phyloP scores from a whole-genome alignment of 1,140 invertebrate genomes.

The Amphibalanus amphitrite region DNA sequence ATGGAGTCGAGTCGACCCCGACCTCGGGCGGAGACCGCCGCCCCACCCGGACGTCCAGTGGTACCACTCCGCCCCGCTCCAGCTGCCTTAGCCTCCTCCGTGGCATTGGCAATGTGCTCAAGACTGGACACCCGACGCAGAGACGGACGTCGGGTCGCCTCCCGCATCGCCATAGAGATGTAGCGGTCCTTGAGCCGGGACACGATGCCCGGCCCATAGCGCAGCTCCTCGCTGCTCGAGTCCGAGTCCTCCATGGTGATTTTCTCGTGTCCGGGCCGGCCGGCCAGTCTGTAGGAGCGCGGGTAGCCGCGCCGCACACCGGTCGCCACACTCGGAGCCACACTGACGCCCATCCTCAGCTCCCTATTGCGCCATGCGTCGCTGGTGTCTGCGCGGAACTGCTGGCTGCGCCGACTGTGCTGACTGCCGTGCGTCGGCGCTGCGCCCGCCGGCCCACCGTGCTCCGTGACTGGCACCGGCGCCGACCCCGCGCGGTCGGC shows the following conservation, averaged over 20 bases:
- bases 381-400: background rate
- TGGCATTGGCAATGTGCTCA: slow-evolving; percentile 62
- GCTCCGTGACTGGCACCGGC: too few relatives aligned
- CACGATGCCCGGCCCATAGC: slow-evolving; percentile 81
- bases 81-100: too few relatives aligned
- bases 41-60: too few relatives aligned
- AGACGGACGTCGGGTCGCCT: slow-evolving; percentile 37
- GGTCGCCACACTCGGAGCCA: background rate
- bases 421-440: too few relatives aligned
- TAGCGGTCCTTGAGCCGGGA: slow-evolving; percentile 67
- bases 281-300: too few relatives aligned
- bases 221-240: slow-evolving; percentile 46
- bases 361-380: background rate
- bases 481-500: too few relatives aligned
- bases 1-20: slow-evolving; percentile 36
- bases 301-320: too few relatives aligned
- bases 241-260: background rate
- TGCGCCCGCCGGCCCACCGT: too few relatives aligned
- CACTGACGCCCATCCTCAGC: background rate
- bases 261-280: too few relatives aligned
- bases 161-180: slow-evolving; percentile 55
- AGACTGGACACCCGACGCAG: slow-evolving; percentile 61
- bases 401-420: too few relatives aligned
- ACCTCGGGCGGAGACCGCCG: too few relatives aligned
- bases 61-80: too few relatives aligned